Conservation (phyloP, 1,140 invertebrate genomes). For the Brachionus sp. region DNA sequence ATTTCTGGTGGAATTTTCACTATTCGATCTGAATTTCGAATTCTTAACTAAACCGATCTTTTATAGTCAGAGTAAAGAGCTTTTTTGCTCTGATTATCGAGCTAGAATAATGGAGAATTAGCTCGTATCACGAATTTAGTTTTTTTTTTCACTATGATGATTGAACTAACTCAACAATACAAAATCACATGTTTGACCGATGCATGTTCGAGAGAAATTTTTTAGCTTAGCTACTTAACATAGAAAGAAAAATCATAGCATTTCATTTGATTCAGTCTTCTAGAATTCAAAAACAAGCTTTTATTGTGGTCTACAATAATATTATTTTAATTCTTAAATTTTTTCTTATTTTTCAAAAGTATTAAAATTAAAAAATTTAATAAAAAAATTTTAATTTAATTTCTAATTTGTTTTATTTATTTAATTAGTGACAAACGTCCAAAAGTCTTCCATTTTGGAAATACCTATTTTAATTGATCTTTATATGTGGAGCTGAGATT, state of each 20-base stretch:
- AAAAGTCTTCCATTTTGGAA: too few species aligned
- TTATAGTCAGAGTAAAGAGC: background rate
- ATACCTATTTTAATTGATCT: too few species aligned
- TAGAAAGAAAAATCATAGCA: background rate
- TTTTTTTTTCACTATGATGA: background rate
- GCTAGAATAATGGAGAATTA: background rate
- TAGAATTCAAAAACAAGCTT: background rate
- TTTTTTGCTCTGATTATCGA: background rate
- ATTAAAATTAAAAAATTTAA: too few species aligned
- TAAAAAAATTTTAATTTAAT: too few species aligned
- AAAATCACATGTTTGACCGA: background rate
- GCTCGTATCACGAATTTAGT: background rate
- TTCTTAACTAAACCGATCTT: background rate
- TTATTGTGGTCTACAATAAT: background rate
- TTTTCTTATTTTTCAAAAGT: too few species aligned
- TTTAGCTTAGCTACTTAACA: background rate
- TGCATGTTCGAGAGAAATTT: background rate
- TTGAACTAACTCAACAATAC: background rate
- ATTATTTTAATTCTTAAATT: too few species aligned
- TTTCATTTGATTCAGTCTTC: background rate
- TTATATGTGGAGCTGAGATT: too few species aligned
- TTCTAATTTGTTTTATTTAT: too few species aligned
- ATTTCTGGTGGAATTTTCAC: background rate
- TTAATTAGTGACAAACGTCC: too few species aligned
- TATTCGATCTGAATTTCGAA: background rate